These are phyloP conservation scores for Nyctalus aviator DNA, from an alignment of 2,797 vertebrate genomes.

Conservation along the genomic window DNA sequence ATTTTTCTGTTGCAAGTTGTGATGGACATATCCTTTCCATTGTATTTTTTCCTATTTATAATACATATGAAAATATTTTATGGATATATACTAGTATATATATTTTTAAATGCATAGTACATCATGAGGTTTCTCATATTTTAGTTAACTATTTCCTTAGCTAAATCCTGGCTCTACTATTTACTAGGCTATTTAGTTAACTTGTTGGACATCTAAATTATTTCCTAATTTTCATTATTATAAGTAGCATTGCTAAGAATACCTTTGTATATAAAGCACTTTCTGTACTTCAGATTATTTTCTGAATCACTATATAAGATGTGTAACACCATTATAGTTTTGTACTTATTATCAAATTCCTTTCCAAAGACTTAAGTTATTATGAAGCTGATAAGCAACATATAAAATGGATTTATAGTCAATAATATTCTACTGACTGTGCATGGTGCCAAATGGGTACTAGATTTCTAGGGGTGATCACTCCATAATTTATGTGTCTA, in stretches of 20 bases:
- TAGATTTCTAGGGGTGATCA: not conserved
- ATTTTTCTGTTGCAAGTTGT: not conserved
- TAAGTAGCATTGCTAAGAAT: not conserved
- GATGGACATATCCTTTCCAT: not conserved
- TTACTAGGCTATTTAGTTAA: too few species aligned
- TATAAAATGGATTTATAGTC: not conserved
- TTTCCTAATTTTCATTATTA: constrained; percentile 56
- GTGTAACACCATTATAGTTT: not conserved
- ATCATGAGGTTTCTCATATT: constrained; percentile 14
- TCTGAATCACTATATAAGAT: not conserved
- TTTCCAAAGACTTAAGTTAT: not conserved
- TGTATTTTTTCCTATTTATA: not conserved
- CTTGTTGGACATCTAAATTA: constrained; percentile 4
- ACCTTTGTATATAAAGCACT: constrained; percentile 31
- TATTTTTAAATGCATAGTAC: not conserved
- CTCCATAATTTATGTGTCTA: not conserved
- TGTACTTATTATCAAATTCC: not conserved
- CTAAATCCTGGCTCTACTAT: not conserved
- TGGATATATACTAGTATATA: not conserved
- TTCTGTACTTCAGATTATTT: constrained; percentile 28
- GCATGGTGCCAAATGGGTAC: not conserved
- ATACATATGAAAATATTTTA: not conserved
- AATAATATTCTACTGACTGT: not conserved
- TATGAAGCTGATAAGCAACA: not conserved
- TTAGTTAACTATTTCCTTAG: constrained; percentile 44